Evolutionary conservation across 1,140 invertebrate genomes (phyloP), one percentile per base, ranked within the genome.

Genomic region (Halictus rubicundus): DNA sequence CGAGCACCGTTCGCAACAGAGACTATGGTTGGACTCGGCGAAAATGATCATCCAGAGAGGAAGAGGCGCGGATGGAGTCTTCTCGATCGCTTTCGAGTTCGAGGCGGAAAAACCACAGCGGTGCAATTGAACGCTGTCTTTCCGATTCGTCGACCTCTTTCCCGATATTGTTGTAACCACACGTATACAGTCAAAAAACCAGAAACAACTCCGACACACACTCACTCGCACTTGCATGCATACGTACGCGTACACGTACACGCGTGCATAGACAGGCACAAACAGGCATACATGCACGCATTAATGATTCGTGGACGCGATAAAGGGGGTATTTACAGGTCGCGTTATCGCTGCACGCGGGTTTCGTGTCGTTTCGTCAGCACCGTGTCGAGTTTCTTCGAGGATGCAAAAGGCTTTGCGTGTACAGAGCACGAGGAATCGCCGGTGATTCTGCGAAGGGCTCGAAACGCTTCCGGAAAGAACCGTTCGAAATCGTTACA

Each of bases 251-350:
- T 0, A 46, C 10, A 46, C 42, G 42, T 14, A 46, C 10, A 12
- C 42, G 42, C 42, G 10, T 14, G 10, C 42, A 46, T 9, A 46
- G 10, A 42, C 42, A 42, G 9, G 14, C 42, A 46, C 42, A 46
- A 10, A 46, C 42, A 46, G 14, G 42, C 42, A 46, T 9, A 46
- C 42, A 46, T 9, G 19, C 32, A 37, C 79, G 72, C 27, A 69
- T 76, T 83, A 61, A 64, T 65, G 76, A 66, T 52, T 78, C 25
- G 27, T 74, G 80, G 78, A 78, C 69, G 59, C 65, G 71, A 74
- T 74, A 83, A 71, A 84, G 65, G 39, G 49, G 57, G 60, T 87
- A 86, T 87, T 86, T 86, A 87, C 85, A 87, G 37, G 57, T 68
- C 23, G 63, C 25, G 23, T 16, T 42, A 4, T 65, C 8, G 19